A percentile compares a stretch with the other conserved stretches of the same genome.
phyloP scores from a whole-genome alignment of 1,140 invertebrate genomes.

The Reticulitermes speratus region DNA sequence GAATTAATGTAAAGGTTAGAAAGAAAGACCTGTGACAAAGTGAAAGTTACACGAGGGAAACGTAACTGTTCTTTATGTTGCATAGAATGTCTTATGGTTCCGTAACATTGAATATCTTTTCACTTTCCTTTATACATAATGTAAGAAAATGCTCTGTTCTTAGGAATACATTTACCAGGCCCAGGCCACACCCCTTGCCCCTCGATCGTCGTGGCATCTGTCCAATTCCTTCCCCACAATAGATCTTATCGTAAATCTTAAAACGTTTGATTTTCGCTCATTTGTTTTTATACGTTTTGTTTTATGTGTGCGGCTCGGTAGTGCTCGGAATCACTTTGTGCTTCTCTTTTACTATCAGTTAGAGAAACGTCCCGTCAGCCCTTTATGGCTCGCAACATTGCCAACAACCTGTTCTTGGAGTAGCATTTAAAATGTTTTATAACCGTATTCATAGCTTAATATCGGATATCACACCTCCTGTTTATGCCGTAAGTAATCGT shows the following conservation, averaged over 20 bases:
- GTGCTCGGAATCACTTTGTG: background rate
- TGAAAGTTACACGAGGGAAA: background rate
- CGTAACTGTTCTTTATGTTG: background rate
- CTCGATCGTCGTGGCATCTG: background rate
- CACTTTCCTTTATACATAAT: background rate
- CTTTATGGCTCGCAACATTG: background rate
- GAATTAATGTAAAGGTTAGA: no score
- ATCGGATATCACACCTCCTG: background rate
- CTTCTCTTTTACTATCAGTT: background rate
- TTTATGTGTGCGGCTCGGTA: background rate
- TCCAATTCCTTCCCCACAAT: background rate
- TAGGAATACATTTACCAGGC: background rate
- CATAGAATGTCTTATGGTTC: background rate
- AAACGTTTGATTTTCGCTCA: background rate
- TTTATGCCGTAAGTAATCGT: background rate
- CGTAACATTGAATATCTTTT: background rate
- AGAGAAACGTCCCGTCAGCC: background rate
- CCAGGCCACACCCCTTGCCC: background rate
- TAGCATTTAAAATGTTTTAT: constrained; percentile 15
- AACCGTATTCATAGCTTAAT: background rate
- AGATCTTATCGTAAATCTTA: background rate
- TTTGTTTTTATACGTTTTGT: background rate
- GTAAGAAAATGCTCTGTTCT: background rate
- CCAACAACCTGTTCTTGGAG: background rate
- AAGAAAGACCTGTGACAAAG: background rate